Percentiles rank a stretch among this genome's conserved stretches.
phyloP scores from a whole-genome alignment of 2,888 invertebrate genomes.

The Glaucopsyche alexis region DNA sequence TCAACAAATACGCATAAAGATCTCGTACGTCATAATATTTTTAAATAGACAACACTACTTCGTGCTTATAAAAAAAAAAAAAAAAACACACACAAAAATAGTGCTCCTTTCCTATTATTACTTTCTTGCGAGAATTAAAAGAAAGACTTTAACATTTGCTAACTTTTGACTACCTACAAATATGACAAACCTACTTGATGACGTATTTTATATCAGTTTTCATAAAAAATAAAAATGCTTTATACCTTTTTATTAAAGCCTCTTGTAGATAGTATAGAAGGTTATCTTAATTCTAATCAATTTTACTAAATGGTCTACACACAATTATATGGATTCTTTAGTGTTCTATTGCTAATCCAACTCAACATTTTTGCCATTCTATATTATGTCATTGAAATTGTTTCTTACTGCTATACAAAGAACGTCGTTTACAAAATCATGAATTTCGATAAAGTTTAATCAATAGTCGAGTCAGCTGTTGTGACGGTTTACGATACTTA shows the following conservation, averaged over 20 bases:
- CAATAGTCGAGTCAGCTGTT: constrained; percentile 15
- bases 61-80: neutral
- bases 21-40: constrained; percentile 51
- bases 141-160: neutral
- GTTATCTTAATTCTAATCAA: no score
- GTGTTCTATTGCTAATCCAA: no score
- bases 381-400: neutral
- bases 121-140: neutral
- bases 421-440: neutral
- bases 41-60: constrained; percentile 40
- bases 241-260: no score
- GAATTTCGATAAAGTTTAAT: constrained; percentile 12
- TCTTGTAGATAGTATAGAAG: no score
- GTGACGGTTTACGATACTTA: neutral
- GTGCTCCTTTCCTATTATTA: neutral
- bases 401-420: neutral
- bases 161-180: neutral
- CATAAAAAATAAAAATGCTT: neutral
- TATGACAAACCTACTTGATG: neutral
- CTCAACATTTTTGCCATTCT: neutral
- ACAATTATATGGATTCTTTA: no score
- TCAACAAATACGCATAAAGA: constrained; percentile 62
- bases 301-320: no score
- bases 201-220: neutral
- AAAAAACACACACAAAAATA: neutral